Evolutionary conservation across 2,888 invertebrate genomes (phyloP), one percentile per base, ranked within the genome.

Genomic region (Spisula subtruncata): DNA sequence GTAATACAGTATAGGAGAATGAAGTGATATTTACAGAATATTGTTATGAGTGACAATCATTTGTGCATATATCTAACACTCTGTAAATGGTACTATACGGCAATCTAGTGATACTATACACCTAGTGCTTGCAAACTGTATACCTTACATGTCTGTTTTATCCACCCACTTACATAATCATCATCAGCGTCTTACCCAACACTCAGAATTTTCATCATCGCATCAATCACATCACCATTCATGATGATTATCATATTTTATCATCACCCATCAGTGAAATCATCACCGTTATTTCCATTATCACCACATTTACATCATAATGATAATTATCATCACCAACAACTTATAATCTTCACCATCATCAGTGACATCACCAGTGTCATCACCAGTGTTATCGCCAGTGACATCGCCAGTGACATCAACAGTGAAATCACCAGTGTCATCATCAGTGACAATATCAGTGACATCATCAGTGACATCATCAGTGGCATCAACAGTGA

Each of bases 391-490:
- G n/a, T n/a, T n/a, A n/a, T n/a, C n/a, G n/a, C n/a, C n/a, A n/a
- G n/a, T n/a, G n/a, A n/a, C n/a, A n/a, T n/a, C n/a, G n/a, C n/a
- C n/a, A n/a, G n/a, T n/a, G n/a, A n/a, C n/a, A n/a, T n/a, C n/a
- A n/a, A n/a, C n/a, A n/a, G n/a, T n/a, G n/a, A n/a, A n/a, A n/a
- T n/a, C n/a, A n/a, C n/a, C n/a, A 79, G 18, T 41, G 29, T 81
- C 51, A 51, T 81, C 81, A 46, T 25, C 46, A 81, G 16, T 54
- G 54, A 54, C 54, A 81, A n/a, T 29, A 48, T 79, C 79, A 79
- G 10, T n/a, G 16, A 54, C 56, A 83, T 83, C 83, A 83, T 48
- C 48, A 5, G 8, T 12, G 8, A 48, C 60, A 54, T 82, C 56
- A 56, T 56, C 56, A 56, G 32, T 20, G 56, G n/a, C 82, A 82